phyloP scores from a whole-genome alignment of 2,797 vertebrate species.

The Notamacropus eugenii region DNA sequence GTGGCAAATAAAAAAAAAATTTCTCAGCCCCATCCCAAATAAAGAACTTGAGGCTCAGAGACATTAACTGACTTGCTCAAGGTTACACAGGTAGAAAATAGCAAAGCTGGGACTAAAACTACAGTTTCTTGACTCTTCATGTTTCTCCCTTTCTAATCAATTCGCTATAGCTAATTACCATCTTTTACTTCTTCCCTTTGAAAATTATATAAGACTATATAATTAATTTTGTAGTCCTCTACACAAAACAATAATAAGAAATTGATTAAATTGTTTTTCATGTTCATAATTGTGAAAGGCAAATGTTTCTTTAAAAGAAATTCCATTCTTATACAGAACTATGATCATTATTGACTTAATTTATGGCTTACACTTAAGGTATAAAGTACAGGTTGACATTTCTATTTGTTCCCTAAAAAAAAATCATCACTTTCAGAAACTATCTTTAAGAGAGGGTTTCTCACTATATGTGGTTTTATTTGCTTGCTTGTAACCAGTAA shows the following conservation, averaged over 20 bases:
- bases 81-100: too few relatives aligned
- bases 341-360: not conserved
- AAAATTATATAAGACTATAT: not conserved
- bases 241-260: not conserved
- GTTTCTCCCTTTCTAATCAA: not conserved
- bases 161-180: not conserved
- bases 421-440: not conserved
- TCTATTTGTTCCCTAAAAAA: not conserved
- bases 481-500: not conserved
- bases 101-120: not conserved
- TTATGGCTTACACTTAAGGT: not conserved
- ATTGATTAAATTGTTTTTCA: not conserved
- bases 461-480: not conserved
- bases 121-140: not conserved
- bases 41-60: too few relatives aligned
- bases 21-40: too few relatives aligned
- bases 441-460: not conserved
- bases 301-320: not conserved
- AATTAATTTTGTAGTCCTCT: not conserved
- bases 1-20: too few relatives aligned
- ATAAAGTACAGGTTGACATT: not conserved
- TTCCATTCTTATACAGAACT: constrained; percentile 1
- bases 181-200: not conserved
- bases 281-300: constrained; percentile 1
- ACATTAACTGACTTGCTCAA: not conserved